A percentile compares a stretch with the other conserved stretches of the same genome.
Conservation (phyloP, 1,140 invertebrate genomes). For the Bombyx mandarina region DNA sequence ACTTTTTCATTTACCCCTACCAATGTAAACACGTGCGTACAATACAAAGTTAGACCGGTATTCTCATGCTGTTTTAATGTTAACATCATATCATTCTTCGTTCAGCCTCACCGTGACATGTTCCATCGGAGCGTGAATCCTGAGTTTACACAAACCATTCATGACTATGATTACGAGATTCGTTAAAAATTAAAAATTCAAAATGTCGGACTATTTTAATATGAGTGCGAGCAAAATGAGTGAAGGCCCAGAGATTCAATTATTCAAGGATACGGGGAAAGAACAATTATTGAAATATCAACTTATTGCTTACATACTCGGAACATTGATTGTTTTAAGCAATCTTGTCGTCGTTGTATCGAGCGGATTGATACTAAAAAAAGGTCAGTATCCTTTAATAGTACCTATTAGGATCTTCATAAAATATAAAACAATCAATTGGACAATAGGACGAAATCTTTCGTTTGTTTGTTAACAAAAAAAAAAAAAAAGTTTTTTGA, state of each 20-base stretch:
- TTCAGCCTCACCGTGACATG: constrained; percentile 29
- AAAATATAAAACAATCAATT: no score
- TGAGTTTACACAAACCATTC: neutral
- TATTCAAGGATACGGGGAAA: constrained; percentile 34
- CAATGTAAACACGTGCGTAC: no score
- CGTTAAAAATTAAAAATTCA: neutral
- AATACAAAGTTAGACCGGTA: neutral
- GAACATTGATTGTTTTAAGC: constrained; percentile 64
- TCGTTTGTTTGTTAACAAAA: no score
- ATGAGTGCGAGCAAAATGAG: constrained; percentile 10
- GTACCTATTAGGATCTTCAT: no score
- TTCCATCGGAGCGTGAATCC: constrained; percentile 11
- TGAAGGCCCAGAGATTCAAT: constrained; percentile 10
- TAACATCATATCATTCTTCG: constrained; percentile 33
- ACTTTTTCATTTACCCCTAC: no score
- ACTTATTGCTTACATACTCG: constrained; percentile 52
- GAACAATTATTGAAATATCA: constrained; percentile 39
- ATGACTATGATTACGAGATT: neutral
- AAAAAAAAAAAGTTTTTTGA: no score
- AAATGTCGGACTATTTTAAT: constrained; percentile 10
- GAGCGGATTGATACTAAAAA: constrained; percentile 71
- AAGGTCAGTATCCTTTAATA: constrained; percentile 41
- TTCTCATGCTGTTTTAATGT: constrained; percentile 28
- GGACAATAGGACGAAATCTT: no score
- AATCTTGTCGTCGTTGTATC: constrained; percentile 73